Evolutionary conservation across 2,888 invertebrate genomes (phyloP).

Genomic region (Eupsilia transversa): DNA sequence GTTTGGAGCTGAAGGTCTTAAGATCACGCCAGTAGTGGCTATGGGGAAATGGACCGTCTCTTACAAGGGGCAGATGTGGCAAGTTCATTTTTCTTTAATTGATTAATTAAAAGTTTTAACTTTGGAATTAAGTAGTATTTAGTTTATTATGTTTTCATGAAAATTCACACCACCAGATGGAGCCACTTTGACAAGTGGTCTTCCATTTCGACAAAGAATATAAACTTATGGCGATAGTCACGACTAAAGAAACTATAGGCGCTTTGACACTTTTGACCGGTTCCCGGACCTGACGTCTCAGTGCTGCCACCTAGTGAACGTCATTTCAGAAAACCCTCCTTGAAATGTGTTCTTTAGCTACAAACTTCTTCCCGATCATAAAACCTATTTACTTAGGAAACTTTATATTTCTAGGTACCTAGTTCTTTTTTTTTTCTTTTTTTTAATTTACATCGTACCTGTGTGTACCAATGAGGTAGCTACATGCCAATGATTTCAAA

Average conservation of each 20-base stretch:
- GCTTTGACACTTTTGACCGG: no score
- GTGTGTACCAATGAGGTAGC: neutral
- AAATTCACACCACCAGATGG: no score
- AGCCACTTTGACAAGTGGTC: no score
- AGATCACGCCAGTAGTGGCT: constrained; percentile 92
- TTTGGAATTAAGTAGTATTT: neutral
- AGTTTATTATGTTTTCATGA: neutral
- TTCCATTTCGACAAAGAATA: no score
- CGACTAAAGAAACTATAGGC: no score
- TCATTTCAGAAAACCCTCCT: no score
- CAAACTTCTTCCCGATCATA: neutral
- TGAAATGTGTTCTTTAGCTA: neutral
- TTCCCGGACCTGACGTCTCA: no score
- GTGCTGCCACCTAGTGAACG: no score
- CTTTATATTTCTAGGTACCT: neutral
- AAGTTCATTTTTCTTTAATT: neutral
- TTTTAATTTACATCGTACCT: neutral
- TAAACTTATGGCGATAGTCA: no score
- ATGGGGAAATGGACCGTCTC: constrained; percentile 94
- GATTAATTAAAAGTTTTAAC: no score
- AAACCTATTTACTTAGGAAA: neutral
- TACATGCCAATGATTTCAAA: neutral
- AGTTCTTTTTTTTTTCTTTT: neutral
- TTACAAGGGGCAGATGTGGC: constrained; percentile 93
- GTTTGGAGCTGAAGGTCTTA: constrained; percentile 93